Base-by-base conservation (phyloP, 2,113 vertebrate species). In the Erinaceus europaeus region DNA sequence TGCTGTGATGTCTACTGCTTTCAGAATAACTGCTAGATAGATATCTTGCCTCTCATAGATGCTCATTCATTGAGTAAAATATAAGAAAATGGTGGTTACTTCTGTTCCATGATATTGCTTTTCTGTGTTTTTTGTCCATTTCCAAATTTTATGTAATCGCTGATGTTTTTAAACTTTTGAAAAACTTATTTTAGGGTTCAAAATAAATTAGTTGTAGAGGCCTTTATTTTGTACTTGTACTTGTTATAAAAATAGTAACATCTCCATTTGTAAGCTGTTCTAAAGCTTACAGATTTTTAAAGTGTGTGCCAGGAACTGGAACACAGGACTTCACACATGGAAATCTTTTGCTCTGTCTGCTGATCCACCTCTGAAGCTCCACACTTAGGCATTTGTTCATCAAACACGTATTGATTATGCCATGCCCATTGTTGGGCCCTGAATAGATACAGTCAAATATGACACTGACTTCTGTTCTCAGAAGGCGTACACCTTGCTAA, bases 141-240 rank as follows among this genome's bases (percentile, higher is more conserved):
- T 71, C 29, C 25, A 29, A 29, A 1, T 2, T 34, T 2, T 13
- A 11, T 29, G 36, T 57, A 18, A 69, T 68, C 67, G 34, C 72
- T 50, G 9, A 36, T 20, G 40, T 38, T 88, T 72, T 61, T 38
- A 50, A 42, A 74, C 3, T 9, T 25, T 80, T 18, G 8, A 53
- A 57, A 59, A 90, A 57, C 46, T 77, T 48, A 25, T n/a, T 42
- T 84, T 68, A 85, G 44, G 55, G 9, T 65, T 38, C 50, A 52
- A 92, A 91, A 46, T 17, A 62, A 68, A 55, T 79, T 48, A 23
- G n/a, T n/a, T 76, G 71, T 50, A 65, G 67, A 84, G 57, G 80
- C 55, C 40, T 86, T 68, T 21, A 8, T 52, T 4, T 27, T 57
- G n/a, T n/a, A n/a, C 4, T 65, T 84, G 36, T 21, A 52, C 14